phyloP scores from a whole-genome alignment of 2,113 vertebrate species.

The Picathartes gymnocephalus region DNA sequence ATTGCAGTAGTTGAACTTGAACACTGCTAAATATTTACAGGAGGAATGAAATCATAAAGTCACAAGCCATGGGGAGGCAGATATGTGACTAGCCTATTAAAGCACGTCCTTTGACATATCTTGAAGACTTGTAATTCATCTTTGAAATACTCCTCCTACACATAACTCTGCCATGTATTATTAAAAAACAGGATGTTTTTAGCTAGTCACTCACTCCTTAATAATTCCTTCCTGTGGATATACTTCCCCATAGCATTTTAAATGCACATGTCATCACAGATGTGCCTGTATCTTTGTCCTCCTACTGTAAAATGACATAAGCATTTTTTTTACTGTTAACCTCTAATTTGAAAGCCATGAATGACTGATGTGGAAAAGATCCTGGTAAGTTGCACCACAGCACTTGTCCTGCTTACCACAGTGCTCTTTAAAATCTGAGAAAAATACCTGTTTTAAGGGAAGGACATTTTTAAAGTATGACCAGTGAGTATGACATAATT shows the following conservation, averaged over 20 bases:
- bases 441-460: not conserved
- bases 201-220: not conserved
- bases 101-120: slow-evolving; percentile 14
- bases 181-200: slow-evolving; percentile 6
- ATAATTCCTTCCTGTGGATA: not conserved
- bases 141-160: slow-evolving; percentile 37
- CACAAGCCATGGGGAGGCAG: not conserved
- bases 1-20: not conserved
- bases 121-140: slow-evolving; percentile 10
- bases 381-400: not conserved
- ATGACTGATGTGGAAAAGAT: not conserved
- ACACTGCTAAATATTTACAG: not conserved
- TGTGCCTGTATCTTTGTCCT: not conserved
- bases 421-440: not conserved
- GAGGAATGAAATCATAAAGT: not conserved
- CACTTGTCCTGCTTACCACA: not conserved
- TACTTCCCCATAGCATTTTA: not conserved
- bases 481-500: not conserved
- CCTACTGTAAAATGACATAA: not conserved
- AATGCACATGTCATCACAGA: not conserved
- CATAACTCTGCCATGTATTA: not conserved
- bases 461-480: not conserved
- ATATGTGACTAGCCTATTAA: slow-evolving; percentile 24
- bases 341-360: not conserved
- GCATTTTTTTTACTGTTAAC: not conserved